Evolutionary conservation across 2,113 vertebrate genomes (phyloP).

Genomic region (Macquaria australasica): DNA sequence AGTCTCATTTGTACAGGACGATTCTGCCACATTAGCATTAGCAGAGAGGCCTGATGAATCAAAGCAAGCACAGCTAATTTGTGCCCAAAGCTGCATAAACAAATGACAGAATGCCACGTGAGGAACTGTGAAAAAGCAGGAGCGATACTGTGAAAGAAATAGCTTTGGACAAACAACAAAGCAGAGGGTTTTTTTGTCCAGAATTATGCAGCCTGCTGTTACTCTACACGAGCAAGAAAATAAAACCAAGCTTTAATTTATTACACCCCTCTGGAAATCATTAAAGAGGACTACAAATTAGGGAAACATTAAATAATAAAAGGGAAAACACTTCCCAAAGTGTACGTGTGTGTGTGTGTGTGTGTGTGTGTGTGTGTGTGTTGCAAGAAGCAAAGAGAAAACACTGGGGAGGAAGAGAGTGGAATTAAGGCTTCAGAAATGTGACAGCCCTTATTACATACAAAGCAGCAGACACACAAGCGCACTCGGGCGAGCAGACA

Average conservation of each 20-base stretch:
- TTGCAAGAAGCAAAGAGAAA: slow-evolving; percentile 8
- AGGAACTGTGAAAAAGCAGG: slow-evolving; percentile 3
- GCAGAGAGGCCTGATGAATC: slow-evolving; percentile 19
- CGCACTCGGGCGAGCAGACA: neutral
- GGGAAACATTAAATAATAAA: slow-evolving; percentile 32
- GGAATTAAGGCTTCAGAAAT: slow-evolving; percentile 39
- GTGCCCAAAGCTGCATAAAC: slow-evolving; percentile 24
- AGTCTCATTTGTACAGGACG: slow-evolving; percentile 4
- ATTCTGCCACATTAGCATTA: slow-evolving; percentile 28
- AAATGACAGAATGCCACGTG: slow-evolving; percentile 19
- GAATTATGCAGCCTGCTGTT: neutral
- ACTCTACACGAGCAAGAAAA: neutral
- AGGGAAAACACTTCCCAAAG: slow-evolving; percentile 12
- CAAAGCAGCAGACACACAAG: neutral
- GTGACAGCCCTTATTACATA: slow-evolving; percentile 21
- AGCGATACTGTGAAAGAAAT: neutral
- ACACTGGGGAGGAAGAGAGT: slow-evolving; percentile 20
- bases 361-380: neutral
- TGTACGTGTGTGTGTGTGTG: neutral
- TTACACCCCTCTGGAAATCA: slow-evolving; percentile 24
- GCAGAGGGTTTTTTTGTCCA: neutral
- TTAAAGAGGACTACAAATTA: slow-evolving; percentile 24
- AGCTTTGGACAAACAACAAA: neutral
- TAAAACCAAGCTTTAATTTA: slow-evolving; percentile 15
- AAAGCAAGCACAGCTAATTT: slow-evolving; percentile 15